Base-by-base conservation (phyloP, 2,888 invertebrate genomes). In the Nomada ruficornis region DNA sequence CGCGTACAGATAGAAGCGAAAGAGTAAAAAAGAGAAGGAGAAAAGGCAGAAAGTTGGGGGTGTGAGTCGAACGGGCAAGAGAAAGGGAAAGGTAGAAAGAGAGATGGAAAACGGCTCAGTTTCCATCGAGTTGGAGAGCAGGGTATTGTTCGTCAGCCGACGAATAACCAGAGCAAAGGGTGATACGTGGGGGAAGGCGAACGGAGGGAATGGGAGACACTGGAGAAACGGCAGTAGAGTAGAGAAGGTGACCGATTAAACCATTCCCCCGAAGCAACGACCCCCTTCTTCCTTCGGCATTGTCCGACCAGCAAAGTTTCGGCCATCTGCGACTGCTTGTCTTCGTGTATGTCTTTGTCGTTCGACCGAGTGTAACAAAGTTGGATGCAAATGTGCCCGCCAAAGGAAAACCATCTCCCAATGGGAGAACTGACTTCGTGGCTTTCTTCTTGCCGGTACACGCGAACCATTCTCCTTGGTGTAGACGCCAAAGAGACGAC, bases 141-240 rank as follows among this genome's bases (percentile, higher is more conserved):
- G 11, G 64, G 81, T 71, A 86, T 86, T 86, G 87, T 86, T 86
- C 84, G 80, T 76, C 76, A 62, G 82, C 57, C 77, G 78, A 75
- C 80, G 84, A 78, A 86, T 86, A 86, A 83, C 80, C 86, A 65
- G 86, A 80, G 75, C 74, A 83, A 86, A 83, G 83, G 85, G 80
- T 86, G 86, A 86, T 85, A 80, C 50, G 80, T 57, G 36, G 79
- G 73, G 57, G 47, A 15, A 26, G 50, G 20, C 18, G 55, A 63
- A 62, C 2, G 52, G 18, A 0, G 23, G 60, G 23, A 54, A 52
- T 73, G 67, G 29, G 67, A 23, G n/a, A 54, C 36, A 63, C 65
- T 76, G 42, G 70, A 54, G 62, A 73, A 68, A 63, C 67, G 76
- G 52, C 29, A 62, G 59, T 13, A 36, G 64, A 54, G 57, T 11